Conservation (phyloP, 2,113 vertebrate genomes). For the Dasyornis broadbenti region DNA sequence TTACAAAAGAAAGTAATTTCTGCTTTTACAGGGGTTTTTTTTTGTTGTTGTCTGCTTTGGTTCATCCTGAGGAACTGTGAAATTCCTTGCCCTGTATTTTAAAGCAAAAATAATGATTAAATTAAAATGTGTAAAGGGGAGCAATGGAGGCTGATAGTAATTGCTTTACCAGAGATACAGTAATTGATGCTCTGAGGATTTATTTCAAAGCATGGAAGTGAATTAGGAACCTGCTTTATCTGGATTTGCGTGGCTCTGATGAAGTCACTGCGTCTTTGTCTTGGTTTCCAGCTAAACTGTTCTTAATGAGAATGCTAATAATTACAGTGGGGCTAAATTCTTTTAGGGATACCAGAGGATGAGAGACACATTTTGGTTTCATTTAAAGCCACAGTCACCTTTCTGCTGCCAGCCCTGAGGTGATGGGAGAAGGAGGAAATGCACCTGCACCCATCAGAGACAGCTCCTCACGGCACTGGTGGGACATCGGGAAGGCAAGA, state of each 20-base stretch:
- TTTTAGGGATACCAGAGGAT: conserved; percentile 37
- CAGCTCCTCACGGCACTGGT: neutral
- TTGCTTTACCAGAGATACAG: conserved; percentile 54
- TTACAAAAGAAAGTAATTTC: conserved; percentile 42
- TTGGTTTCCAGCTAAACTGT: conserved; percentile 59
- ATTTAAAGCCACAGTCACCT: neutral
- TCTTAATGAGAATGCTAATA: conserved; percentile 70
- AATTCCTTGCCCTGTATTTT: neutral
- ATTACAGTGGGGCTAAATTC: conserved; percentile 1
- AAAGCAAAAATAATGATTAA: conserved; percentile 64
- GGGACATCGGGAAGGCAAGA: neutral
- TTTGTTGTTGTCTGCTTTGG: neutral
- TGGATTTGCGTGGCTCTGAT: conserved; percentile 50
- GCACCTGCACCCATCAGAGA: neutral
- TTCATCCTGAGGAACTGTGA: neutral
- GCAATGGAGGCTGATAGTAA: conserved; percentile 41
- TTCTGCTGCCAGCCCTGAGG: neutral
- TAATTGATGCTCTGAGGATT: conserved; percentile 70
- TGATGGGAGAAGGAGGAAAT: neutral
- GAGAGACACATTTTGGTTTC: neutral
- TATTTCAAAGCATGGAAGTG: conserved; percentile 58
- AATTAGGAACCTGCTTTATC: conserved; percentile 59
- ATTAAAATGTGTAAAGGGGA: conserved; percentile 44
- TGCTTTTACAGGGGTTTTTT: neutral
- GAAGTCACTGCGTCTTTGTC: conserved; percentile 32